Evolutionary conservation across 2,113 vertebrate genomes (phyloP).

Genomic region (Felis catus): DNA sequence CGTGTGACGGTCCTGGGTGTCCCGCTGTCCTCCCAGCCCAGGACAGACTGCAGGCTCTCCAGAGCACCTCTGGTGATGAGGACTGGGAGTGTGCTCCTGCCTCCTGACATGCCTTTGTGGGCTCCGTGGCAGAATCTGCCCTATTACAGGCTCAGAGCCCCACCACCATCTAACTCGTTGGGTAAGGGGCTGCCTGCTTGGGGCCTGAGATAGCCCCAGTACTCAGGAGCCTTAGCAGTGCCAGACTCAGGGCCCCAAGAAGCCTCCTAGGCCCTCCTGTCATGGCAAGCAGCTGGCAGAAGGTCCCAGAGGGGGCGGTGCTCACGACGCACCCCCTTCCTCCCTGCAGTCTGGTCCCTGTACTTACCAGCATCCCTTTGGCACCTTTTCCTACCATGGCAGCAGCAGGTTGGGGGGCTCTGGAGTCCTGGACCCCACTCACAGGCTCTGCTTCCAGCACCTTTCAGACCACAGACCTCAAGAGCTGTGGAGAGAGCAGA

Average conservation of each 20-base stretch:
- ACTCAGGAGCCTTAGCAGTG: not conserved
- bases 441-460: not conserved
- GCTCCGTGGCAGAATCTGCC: not conserved
- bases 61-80: not conserved
- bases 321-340: not conserved
- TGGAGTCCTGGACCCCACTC: slow-evolving; percentile 49
- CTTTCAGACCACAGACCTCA: slow-evolving; percentile 52
- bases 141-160: not conserved
- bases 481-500: slow-evolving; percentile 70
- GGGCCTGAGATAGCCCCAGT: not conserved
- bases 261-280: not conserved
- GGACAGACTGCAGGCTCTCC: not conserved
- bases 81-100: not conserved
- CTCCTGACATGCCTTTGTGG: not conserved
- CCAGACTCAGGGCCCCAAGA: not conserved
- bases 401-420: slow-evolving; percentile 45
- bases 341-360: not conserved
- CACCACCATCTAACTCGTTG: not conserved
- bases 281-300: not conserved
- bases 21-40: not conserved
- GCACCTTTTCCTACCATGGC: slow-evolving; percentile 80
- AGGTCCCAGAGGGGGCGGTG: not conserved
- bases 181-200: not conserved
- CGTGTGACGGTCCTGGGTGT: not conserved
- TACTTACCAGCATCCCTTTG: slow-evolving; percentile 82